Percentiles rank a stretch among this genome's conserved stretches.
Conservation (phyloP, 2,113 vertebrate species). For the Poeciliopsis retropinna region DNA sequence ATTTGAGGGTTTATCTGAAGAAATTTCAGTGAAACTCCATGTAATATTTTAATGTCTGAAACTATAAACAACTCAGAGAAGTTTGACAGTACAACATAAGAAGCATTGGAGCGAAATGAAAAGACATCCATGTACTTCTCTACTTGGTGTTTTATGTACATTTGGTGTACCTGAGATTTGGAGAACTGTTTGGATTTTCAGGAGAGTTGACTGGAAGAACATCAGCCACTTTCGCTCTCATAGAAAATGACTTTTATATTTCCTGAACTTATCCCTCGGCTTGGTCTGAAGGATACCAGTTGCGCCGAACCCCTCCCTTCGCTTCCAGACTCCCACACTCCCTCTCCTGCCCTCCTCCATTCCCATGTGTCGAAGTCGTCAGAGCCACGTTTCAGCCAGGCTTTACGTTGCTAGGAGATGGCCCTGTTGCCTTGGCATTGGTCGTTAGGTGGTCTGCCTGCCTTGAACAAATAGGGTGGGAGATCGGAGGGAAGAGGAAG, state of each 20-base stretch:
- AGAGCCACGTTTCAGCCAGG: constrained; percentile 76
- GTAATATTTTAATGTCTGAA: too few relatives aligned
- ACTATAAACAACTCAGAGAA: too few relatives aligned
- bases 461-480: constrained; percentile 38
- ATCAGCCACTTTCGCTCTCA: constrained; percentile 61
- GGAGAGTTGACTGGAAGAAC: constrained; percentile 20
- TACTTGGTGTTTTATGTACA: neutral
- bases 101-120: too few relatives aligned
- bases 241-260: constrained; percentile 41
- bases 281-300: constrained; percentile 55
- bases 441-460: constrained; percentile 80
- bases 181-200: constrained; percentile 5
- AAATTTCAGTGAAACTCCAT: too few relatives aligned
- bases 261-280: constrained; percentile 24
- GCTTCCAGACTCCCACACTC: constrained; percentile 41
- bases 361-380: constrained; percentile 61
- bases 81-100: too few relatives aligned
- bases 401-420: constrained; percentile 85
- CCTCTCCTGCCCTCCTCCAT: constrained; percentile 16
- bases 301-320: constrained; percentile 29
- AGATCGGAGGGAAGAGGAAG: constrained; percentile 20
- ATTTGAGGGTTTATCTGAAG: neutral
- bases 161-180: neutral
- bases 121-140: neutral
- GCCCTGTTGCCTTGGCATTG: constrained; percentile 80